These are phyloP conservation scores for Butorides virescens DNA, from an alignment of 2,113 vertebrate genomes.

Conservation along the genomic window DNA sequence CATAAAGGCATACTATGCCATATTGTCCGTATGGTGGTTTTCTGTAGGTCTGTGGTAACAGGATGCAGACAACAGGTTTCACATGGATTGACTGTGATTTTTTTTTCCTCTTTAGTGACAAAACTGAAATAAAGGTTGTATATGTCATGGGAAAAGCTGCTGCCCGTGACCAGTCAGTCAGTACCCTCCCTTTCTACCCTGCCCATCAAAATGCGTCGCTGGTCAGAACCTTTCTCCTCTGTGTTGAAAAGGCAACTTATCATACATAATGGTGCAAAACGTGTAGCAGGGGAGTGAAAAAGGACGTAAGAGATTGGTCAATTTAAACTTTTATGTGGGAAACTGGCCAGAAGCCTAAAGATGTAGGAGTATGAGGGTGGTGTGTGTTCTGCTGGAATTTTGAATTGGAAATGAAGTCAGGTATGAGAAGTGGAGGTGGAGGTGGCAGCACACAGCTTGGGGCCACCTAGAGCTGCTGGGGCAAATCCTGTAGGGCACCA, in stretches of 20 bases:
- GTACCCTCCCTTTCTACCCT: background rate
- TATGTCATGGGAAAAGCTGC: background rate
- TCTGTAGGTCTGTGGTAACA: background rate
- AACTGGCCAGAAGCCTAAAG: background rate
- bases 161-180: background rate
- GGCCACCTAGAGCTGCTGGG: background rate
- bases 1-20: accelerated
- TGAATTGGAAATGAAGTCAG: accelerated
- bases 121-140: background rate
- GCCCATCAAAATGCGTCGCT: background rate
- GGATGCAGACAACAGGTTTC: background rate
- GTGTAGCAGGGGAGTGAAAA: background rate
- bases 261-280: background rate
- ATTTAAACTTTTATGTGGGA: background rate
- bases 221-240: background rate
- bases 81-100: background rate
- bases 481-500: background rate
- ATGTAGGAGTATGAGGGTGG: background rate
- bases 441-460: background rate
- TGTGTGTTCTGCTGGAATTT: background rate
- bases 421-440: background rate
- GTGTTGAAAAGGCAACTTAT: background rate
- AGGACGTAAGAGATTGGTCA: background rate
- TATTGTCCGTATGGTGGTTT: background rate
- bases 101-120: background rate